These are phyloP conservation scores for Spongilla lacustris DNA, from an alignment of 37 sponge, comb jelly and placozoan genomes.

Conservation along the genomic window DNA sequence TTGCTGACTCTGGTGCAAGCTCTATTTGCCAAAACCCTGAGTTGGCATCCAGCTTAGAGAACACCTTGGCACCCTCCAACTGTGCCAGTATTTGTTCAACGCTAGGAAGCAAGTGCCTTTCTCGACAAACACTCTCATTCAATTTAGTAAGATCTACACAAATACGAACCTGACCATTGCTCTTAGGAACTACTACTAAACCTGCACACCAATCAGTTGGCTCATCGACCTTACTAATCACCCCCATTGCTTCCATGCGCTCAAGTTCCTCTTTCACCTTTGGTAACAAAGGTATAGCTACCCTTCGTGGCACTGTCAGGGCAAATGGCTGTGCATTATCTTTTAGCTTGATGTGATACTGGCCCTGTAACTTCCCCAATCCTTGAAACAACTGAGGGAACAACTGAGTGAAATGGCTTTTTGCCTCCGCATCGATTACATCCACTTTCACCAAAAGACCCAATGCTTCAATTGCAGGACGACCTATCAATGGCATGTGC, in stretches of 20 bases:
- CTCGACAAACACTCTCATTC: slow-evolving; percentile 40
- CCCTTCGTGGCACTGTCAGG: slow-evolving; percentile 21
- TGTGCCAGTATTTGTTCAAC: slow-evolving; percentile 45
- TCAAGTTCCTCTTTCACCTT: slow-evolving; percentile 31
- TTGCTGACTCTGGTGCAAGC: slow-evolving; percentile 12
- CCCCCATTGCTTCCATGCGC: slow-evolving; percentile 32
- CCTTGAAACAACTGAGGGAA: slow-evolving; percentile 32
- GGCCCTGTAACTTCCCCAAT: slow-evolving; percentile 14
- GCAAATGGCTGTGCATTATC: slow-evolving; percentile 17
- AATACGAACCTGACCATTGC: slow-evolving; percentile 5
- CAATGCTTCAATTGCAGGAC: slow-evolving; percentile 28
- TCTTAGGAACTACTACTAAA: slow-evolving; percentile 39
- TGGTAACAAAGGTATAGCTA: slow-evolving; percentile 5
- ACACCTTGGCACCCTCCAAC: slow-evolving; percentile 21
- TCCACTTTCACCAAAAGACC: neutral
- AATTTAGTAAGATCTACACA: slow-evolving; percentile 61
- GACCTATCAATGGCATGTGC: slow-evolving; percentile 5
- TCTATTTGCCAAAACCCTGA: slow-evolving; percentile 55
- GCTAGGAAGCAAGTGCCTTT: slow-evolving; percentile 24
- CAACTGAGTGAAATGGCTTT: neutral
- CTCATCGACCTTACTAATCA: slow-evolving; percentile 14
- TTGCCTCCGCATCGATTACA: neutral
- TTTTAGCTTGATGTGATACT: slow-evolving; percentile 16
- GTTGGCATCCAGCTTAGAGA: slow-evolving; percentile 52
- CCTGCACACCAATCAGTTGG: slow-evolving; percentile 46